Evolutionary conservation across 2,113 vertebrate species (phyloP).

Genomic region (Garra rufa): DNA sequence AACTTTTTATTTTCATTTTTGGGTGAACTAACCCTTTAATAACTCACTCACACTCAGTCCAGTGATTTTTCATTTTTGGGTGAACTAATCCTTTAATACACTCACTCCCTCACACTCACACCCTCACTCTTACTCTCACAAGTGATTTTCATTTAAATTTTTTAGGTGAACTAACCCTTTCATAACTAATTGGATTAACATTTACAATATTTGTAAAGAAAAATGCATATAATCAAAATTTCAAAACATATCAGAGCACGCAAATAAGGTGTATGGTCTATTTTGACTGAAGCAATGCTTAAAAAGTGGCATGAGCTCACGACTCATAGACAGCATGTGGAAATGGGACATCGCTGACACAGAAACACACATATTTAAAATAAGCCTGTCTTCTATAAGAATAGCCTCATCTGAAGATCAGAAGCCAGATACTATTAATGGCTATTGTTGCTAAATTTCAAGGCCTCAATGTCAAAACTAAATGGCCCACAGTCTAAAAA

Average conservation of each 20-base stretch:
- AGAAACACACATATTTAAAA: background rate
- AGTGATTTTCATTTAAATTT: no score
- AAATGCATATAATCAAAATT: background rate
- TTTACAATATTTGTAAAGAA: no score
- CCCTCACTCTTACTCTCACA: no score
- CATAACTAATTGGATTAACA: no score
- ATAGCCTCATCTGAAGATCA: background rate
- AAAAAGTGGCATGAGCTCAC: background rate
- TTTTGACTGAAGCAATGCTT: background rate
- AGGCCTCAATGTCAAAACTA: background rate
- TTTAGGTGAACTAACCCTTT: no score
- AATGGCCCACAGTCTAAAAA: background rate
- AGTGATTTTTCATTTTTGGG: background rate
- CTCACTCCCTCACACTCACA: no score
- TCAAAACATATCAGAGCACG: no score
- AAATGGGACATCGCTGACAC: background rate
- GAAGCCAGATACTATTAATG: background rate
- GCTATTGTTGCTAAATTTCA: background rate
- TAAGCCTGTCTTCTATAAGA: background rate
- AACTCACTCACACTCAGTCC: no score
- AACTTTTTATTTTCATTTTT: no score
- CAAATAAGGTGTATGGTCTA: no score
- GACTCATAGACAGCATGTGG: background rate
- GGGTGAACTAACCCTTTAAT: no score
- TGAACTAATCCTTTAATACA: background rate